Evolutionary conservation across 2,113 vertebrate genomes (phyloP), one percentile per base, ranked within the genome.

Genomic region (Acanthisitta chloris): DNA sequence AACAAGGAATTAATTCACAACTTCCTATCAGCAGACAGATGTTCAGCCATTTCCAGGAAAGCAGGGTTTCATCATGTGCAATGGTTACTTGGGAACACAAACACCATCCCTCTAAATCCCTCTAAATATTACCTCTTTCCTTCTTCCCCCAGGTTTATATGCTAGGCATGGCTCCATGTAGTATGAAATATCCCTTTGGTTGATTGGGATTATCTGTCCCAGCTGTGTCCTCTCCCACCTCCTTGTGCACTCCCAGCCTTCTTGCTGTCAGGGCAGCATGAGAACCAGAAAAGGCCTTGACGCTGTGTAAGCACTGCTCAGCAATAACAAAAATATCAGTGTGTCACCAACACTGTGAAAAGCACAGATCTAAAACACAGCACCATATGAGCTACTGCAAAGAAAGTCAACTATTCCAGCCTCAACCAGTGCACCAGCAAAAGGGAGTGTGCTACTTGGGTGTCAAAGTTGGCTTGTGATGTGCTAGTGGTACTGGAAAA

Each of bases 211-310:
- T 49, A 81, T 8, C 25, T 74, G 51, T 66, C 36, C 42, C 16
- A 19, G 26, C 15, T 51, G 9, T 72, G 62, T n/a, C 7, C 31
- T 14, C 10, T 10, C 19, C 18, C 38, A 67, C 0, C 7, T 36
- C 31, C 64, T 62, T n/a, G 21, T 36, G 24, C 9, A 38, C 5
- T 10, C 8, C 17, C 48, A 69, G 19, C 19, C 15, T 64, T 7
- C 12, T 40, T 0, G 0, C 15, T 86, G 66, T 8, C 10, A 52
- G 57, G 51, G 21, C 12, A 43, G 28, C 1, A 0, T 10, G 18
- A 90, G 46, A 52, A 85, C 18, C 42, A 62, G 51, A 94, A 88
- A 88, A 88, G 9, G 8, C 31, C n/a, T 70, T 45, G 38, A 21
- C 2, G 2, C 11, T 79, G 16, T 49, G 17, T 49, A 40, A 81